Percentiles rank a stretch among this genome's conserved stretches.
These are phyloP conservation scores for Rutilus rutilus DNA, from an alignment of 2,113 vertebrate genomes.

Conservation along the genomic window DNA sequence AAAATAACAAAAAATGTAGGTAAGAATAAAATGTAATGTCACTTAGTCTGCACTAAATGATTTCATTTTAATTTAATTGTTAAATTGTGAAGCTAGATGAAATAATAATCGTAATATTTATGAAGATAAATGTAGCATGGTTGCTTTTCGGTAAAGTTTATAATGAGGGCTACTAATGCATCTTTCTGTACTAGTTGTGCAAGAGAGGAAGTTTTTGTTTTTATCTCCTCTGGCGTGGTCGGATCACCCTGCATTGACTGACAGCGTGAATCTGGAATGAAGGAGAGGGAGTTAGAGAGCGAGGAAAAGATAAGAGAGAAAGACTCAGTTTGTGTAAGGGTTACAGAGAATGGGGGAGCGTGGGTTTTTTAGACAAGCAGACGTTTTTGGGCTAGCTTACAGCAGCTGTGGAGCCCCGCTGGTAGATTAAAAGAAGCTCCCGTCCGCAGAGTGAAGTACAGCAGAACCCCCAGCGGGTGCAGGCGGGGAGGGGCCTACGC, in stretches of 20 bases:
- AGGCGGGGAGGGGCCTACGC: slow-evolving; percentile 86
- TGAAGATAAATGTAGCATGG: neutral
- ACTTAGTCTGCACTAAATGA: neutral
- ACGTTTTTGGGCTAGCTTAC: slow-evolving; percentile 88
- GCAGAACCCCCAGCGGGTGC: slow-evolving; percentile 83
- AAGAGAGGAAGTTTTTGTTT: neutral
- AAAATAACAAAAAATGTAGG: too few relatives aligned
- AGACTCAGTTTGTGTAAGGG: slow-evolving; percentile 34
- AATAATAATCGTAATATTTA: neutral
- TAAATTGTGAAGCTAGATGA: neutral
- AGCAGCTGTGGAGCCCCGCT: slow-evolving; percentile 90
- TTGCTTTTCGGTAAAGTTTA: neutral
- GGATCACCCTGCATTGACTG: neutral
- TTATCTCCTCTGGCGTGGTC: neutral
- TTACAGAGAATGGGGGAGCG: slow-evolving; percentile 43
- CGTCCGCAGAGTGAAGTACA: slow-evolving; percentile 89
- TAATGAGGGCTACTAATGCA: neutral
- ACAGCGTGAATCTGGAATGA: neutral
- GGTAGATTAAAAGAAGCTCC: slow-evolving; percentile 94
- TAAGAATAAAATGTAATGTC: neutral
- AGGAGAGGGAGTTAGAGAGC: neutral
- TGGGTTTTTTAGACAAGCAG: slow-evolving; percentile 33
- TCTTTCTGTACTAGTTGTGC: slow-evolving; percentile 1
- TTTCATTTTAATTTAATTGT: too few relatives aligned
- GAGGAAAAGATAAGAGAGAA: slow-evolving; percentile 6